Evolutionary conservation across 2,888 invertebrate genomes (phyloP), one percentile per base, ranked within the genome.

Genomic region (Ashinkailepas kermadecensis): DNA sequence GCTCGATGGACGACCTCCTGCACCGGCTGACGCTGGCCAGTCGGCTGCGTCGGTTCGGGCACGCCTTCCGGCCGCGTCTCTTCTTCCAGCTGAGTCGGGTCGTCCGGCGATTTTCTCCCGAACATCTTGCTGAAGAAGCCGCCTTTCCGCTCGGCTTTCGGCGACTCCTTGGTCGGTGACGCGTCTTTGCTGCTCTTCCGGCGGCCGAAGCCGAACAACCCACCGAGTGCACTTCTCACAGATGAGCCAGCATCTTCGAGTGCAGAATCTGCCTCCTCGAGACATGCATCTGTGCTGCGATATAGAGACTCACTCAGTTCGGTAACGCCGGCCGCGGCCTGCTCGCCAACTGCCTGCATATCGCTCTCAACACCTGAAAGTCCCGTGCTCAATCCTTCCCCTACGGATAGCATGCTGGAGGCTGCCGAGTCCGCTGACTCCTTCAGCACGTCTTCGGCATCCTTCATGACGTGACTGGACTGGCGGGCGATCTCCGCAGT

Each of bases 51-150:
- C 15, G 59, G 59, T 39, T 39, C 39, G 4, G 39, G 39, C 2
- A 39, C 39, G 39, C 39, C 23, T 12, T 10, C 23, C 11, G 23
- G 23, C 67, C 25, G 21, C 18, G 39, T 18, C 12, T 56, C 74
- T 1, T 39, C 70, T 13, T 12, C 39, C 25, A 39, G 39, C 15
- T 13, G 39, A 12, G 25, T 70, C 70, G 23, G 39, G 13, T 23
- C 25, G 15, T 74, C 74, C 54, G 74, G 74, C 18, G 74, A 74
- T 8, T 18, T 15, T 18, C 56, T 23, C 3, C 74, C 74, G 54
- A 74, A 74, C 74, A 74, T 74, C 74, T 74, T 74, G 54, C 74
- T 74, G 21, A 74, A 74, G 74, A 74, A 74, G 18, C 74, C 56
- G 7, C 23, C 23, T 9, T 74, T 74, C 74, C 21, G 23, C 56